Evolutionary conservation across 2,797 vertebrate species (phyloP), one percentile per base, ranked within the genome.

Genomic region (Pantherophis alleghaniensis): DNA sequence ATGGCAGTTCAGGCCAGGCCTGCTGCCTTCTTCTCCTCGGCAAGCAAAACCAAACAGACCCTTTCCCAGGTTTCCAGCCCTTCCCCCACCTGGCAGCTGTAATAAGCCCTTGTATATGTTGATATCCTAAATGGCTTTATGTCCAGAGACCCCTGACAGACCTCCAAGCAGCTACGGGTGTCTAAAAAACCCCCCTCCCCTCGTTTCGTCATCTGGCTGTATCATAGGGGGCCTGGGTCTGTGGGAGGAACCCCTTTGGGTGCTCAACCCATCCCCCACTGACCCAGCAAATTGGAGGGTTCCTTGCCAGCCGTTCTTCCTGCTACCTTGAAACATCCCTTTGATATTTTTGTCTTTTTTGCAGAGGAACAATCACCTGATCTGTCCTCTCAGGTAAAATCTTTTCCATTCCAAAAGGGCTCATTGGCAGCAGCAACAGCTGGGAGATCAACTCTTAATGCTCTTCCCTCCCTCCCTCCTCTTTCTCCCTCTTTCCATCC

Each of bases 351-450:
- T 16, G 95, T 94, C 0, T 92, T 96, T 93, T 97, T 96, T 53
- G 9, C 92, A 97, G 97, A 97, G 92, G 97, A 97, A 87, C 97
- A 97, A 83, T 97, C 96, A 0, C 53, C 96, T 0, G 97, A 96
- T 91, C 95, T 96, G 1, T 97, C 93, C 0, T 98, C 98, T 1
- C 98, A 97, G 98, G 98, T 98, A 95, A 96, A 95, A 96, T 14
- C 24, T 2, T 55, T 47, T 10, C n/a, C 20, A 2, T 3, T 69
- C 42, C 86, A 9, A 14, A 16, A n/a, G 86, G 86, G 14, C 74
- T 53, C 42, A 24, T 5, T 5, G 1, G 87, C 7, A 0, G 91
- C 12, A 4, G 7, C 42, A 9, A 26, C 2, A 0, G 47, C 12
- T 18, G 89, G 79, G 32, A 14, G 83, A 51, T 55, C 9, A 7